phyloP scores from a whole-genome alignment of 2,888 invertebrate species.

The Leptarthrus brevirostris region DNA sequence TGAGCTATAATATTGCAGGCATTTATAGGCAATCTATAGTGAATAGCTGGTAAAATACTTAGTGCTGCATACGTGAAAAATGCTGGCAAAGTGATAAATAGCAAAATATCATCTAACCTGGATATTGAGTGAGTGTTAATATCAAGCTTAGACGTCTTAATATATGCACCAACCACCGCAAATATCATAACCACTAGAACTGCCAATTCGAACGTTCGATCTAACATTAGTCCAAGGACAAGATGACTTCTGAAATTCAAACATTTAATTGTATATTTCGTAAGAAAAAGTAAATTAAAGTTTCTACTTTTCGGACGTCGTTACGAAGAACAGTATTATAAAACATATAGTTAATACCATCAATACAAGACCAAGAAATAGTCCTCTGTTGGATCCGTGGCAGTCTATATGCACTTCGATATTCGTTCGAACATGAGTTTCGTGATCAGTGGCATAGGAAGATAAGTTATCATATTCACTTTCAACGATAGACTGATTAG shows the following conservation, averaged over 20 bases:
- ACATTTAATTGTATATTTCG: no score
- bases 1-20: slow-evolving; percentile 70
- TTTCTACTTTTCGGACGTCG: slow-evolving; percentile 69
- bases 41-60: slow-evolving; percentile 75
- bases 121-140: slow-evolving; percentile 75
- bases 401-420: slow-evolving; percentile 78
- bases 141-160: slow-evolving; percentile 74
- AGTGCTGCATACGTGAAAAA: slow-evolving; percentile 79
- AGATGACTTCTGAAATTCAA: slow-evolving; percentile 67
- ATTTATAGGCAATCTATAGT: slow-evolving; percentile 68
- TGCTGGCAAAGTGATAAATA: slow-evolving; percentile 79
- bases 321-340: slow-evolving; percentile 73
- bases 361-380: slow-evolving; percentile 71
- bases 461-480: neutral
- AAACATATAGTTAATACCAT: slow-evolving; percentile 71
- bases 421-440: slow-evolving; percentile 70
- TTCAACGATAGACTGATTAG: neutral
- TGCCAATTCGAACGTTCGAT: slow-evolving; percentile 69
- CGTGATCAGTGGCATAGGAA: slow-evolving; percentile 65
- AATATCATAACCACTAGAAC: slow-evolving; percentile 72
- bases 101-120: slow-evolving; percentile 75
- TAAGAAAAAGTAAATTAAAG: neutral
- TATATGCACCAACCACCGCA: slow-evolving; percentile 72
- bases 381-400: slow-evolving; percentile 79
- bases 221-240: slow-evolving; percentile 69